Base-by-base conservation (phyloP, 2,888 invertebrate species). In the Nemotelus nigrinus region DNA sequence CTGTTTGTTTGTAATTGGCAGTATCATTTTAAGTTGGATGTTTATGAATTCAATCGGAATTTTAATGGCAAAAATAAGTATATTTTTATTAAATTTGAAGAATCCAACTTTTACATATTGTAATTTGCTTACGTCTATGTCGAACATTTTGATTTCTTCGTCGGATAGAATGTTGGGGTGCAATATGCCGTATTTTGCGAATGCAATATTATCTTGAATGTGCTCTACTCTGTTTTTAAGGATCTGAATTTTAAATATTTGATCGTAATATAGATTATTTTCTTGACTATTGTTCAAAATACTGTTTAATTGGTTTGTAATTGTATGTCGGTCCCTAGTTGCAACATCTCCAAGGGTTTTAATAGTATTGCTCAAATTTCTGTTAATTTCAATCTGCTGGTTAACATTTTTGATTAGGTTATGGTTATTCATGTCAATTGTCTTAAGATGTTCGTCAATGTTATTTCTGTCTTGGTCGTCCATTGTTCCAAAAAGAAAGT, bases 331-430 rank as follows among this genome's bases (percentile, higher is more conserved):
- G 25, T 25, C 25, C 1, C 25, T 25, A 25, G 25, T 25, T 25
- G 25, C 25, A 25, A 25, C 25, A 25, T 25, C 25, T 25, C 25
- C 0, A 25, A 25, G 25, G 25, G 25, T 25, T 25, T 25, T 25
- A 25, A 25, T 25, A 25, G 25, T 25, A 25, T 25, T 25, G 25
- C 25, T 25, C 50, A 70, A 70, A 4, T 70, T 3, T 5, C 53
- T 25, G 48, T 70, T 79, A 39, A 78, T 78, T 47, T 74, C 70
- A 7, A 80, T 72, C 75, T 76, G 72, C 76, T 78, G 41, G 65
- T 80, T 80, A 53, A 79, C 25, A 25, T 25, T 25, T 25, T 25
- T 25, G 25, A 25, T 25, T 25, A 25, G 25, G 25, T 25, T 25
- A 1, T 25, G 25, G 25, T 25, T n/a, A 25, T 25, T 25, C 25